Conservation (phyloP, 1,140 invertebrate species). For the Marisa cornuarietis region DNA sequence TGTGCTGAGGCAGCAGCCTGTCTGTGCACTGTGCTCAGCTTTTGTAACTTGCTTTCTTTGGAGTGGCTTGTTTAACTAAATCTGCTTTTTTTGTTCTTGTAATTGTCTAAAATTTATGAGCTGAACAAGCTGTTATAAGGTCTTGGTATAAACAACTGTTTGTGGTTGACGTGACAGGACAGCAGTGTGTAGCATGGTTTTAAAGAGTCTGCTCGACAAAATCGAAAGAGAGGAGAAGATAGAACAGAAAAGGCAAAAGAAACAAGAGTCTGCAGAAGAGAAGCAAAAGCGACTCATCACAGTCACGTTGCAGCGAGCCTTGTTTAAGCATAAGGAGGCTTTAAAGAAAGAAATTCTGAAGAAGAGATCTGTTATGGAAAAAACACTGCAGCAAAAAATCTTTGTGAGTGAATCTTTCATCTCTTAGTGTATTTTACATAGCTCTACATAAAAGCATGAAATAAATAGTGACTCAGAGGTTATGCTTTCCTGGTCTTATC, state of each 20-base stretch:
- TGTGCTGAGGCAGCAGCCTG: too few species aligned
- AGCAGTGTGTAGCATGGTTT: conserved; percentile 58
- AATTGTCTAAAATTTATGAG: too few species aligned
- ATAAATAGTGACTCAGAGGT: too few species aligned
- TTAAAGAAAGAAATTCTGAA: conserved; percentile 94
- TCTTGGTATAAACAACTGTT: too few species aligned
- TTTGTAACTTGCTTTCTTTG: too few species aligned
- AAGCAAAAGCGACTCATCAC: conserved; percentile 58
- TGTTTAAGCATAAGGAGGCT: conserved; percentile 88
- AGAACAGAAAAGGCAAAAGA: conserved; percentile 57
- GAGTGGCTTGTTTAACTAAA: too few species aligned
- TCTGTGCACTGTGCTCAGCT: too few species aligned
- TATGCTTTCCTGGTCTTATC: too few species aligned
- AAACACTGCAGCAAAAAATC: conserved; percentile 90
- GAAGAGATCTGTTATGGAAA: conserved; percentile 88
- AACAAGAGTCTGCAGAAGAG: conserved; percentile 63
- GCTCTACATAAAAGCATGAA: too few species aligned
- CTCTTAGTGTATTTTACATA: neutral
- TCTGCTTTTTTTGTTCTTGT: neutral
- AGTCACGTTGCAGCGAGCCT: conserved; percentile 59
- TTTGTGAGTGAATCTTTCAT: conserved; percentile 69
- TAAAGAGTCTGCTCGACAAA: conserved; percentile 65
- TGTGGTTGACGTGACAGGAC: conserved; percentile 37
- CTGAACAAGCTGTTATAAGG: neutral
- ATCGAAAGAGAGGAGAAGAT: conserved; percentile 65